phyloP scores from a whole-genome alignment of 2,797 vertebrate genomes.

The Characodon lateralis region DNA sequence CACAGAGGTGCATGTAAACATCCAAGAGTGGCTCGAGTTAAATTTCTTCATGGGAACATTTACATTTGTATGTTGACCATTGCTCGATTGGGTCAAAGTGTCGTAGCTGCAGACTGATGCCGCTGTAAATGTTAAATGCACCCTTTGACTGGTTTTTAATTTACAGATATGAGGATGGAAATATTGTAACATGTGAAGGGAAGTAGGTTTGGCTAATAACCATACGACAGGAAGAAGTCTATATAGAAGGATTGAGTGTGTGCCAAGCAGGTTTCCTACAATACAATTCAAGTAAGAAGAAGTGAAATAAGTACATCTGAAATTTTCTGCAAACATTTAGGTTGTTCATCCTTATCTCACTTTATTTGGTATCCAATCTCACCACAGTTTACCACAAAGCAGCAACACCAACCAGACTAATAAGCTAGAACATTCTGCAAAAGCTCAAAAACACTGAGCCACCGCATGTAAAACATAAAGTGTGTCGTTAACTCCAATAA shows the following conservation, averaged over 20 bases:
- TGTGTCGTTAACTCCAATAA: slow-evolving; percentile 52
- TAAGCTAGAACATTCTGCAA: slow-evolving; percentile 68
- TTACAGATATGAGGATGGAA: slow-evolving; percentile 64
- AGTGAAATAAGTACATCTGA: slow-evolving; percentile 31
- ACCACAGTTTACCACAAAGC: slow-evolving; percentile 69
- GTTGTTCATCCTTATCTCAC: slow-evolving; percentile 45
- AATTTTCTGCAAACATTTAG: slow-evolving; percentile 61
- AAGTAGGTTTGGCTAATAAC: slow-evolving; percentile 53
- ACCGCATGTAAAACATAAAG: slow-evolving; percentile 53
- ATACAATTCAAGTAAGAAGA: slow-evolving; percentile 45
- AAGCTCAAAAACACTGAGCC: slow-evolving; percentile 58
- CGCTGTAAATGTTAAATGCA: slow-evolving; percentile 62
- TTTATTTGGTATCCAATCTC: slow-evolving; percentile 58
- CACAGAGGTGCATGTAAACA: slow-evolving; percentile 57
- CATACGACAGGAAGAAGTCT: slow-evolving; percentile 51
- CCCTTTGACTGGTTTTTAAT: slow-evolving; percentile 69
- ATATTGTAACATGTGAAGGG: slow-evolving; percentile 48
- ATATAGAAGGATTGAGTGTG: slow-evolving; percentile 47
- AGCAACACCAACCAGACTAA: slow-evolving; percentile 57
- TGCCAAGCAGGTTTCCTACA: slow-evolving; percentile 48
- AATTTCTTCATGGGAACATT: slow-evolving; percentile 43
- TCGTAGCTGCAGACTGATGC: slow-evolving; percentile 46
- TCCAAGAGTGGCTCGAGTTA: slow-evolving; percentile 57
- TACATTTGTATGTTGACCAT: slow-evolving; percentile 41
- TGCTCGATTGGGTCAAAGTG: slow-evolving; percentile 39